These are phyloP conservation scores for Clarias pachynema DNA, from an alignment of 2,797 vertebrate species.

Conservation along the genomic window DNA sequence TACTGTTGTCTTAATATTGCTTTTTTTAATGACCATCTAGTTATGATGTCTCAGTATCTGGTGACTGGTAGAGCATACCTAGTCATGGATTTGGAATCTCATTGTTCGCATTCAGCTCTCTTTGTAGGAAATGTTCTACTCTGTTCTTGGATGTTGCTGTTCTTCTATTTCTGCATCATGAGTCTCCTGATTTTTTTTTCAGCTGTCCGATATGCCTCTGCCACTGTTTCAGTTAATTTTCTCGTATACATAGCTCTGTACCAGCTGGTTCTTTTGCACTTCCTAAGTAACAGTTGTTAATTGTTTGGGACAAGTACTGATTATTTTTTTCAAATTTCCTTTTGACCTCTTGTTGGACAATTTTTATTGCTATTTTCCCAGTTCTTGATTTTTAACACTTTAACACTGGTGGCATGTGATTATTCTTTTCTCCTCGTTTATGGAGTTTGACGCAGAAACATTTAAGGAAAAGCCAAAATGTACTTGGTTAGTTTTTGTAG, in stretches of 20 bases:
- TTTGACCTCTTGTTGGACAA: not conserved
- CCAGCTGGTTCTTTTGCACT: not conserved
- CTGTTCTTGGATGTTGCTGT: not conserved
- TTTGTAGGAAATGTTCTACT: not conserved
- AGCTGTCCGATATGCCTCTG: not conserved
- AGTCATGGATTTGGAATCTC: not conserved
- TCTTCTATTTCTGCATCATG: not conserved
- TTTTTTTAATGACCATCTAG: not conserved
- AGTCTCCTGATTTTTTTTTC: not conserved
- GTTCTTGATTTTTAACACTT: not conserved
- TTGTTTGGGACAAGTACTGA: not conserved
- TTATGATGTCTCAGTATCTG: not conserved
- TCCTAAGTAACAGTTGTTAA: not conserved
- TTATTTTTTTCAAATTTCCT: not conserved
- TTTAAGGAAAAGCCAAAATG: not conserved
- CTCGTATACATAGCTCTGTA: not conserved
- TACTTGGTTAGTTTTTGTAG: not conserved
- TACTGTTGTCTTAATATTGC: not conserved
- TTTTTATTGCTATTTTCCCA: not conserved
- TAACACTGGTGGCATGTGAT: not conserved
- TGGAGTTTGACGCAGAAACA: not conserved
- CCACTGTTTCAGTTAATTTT: not conserved
- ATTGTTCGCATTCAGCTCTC: not conserved
- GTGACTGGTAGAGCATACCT: not conserved
- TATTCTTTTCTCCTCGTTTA: not conserved